These are phyloP conservation scores for Mirounga angustirostris DNA, from an alignment of 2,113 vertebrate genomes.

Conservation along the genomic window DNA sequence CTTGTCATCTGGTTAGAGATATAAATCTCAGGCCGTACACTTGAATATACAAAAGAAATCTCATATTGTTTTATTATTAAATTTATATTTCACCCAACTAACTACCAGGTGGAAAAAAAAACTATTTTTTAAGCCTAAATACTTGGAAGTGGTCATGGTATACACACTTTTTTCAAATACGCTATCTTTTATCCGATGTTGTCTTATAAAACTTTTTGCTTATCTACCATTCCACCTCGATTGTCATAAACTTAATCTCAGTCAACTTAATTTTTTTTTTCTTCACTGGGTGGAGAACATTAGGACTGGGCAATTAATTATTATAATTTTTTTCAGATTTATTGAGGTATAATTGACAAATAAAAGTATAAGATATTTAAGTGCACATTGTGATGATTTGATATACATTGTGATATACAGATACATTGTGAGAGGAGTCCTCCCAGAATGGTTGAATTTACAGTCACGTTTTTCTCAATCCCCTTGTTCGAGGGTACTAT, in stretches of 20 bases:
- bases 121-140: not conserved
- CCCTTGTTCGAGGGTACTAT: not conserved
- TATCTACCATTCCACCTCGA: not conserved
- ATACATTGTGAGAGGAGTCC: not conserved
- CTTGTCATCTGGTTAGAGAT: not conserved
- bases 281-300: not conserved
- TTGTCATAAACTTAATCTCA: not conserved
- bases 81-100: not conserved
- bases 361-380: not conserved
- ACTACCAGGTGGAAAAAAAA: not conserved
- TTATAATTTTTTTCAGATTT: not conserved
- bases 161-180: not conserved
- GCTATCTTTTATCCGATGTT: not conserved
- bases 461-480: not conserved
- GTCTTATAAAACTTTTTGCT: not conserved
- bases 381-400: not conserved
- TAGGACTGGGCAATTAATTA: not conserved
- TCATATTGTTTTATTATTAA: not conserved
- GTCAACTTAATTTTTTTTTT: not conserved
- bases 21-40: not conserved
- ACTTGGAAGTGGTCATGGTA: not conserved
- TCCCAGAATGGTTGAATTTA: not conserved
- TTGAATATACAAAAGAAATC: not conserved
- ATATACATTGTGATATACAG: not conserved
- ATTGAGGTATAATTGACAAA: not conserved